phyloP scores from a whole-genome alignment of 2,797 vertebrate species.

The Sebastes steindachneri region DNA sequence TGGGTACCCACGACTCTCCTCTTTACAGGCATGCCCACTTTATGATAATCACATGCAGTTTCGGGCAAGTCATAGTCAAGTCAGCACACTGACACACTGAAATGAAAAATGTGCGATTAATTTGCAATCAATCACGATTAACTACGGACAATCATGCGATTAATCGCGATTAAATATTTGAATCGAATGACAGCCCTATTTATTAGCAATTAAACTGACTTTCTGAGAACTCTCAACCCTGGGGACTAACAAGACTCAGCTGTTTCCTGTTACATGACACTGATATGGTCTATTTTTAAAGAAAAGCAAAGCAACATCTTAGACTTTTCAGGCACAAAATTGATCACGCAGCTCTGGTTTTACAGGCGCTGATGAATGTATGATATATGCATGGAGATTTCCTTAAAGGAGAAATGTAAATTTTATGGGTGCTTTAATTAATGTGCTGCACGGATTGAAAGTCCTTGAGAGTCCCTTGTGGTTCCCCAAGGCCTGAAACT shows the following conservation, averaged over 20 bases:
- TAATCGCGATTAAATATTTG: too few relatives aligned
- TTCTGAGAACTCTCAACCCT: background rate
- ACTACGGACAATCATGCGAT: too few relatives aligned
- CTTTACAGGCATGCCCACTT: too few relatives aligned
- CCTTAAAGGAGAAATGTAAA: slow-evolving; percentile 53
- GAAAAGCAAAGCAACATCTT: slow-evolving; percentile 15
- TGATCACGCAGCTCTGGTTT: slow-evolving; percentile 1
- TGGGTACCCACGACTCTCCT: too few relatives aligned
- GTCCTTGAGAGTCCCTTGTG: slow-evolving; percentile 55
- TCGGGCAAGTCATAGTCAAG: too few relatives aligned
- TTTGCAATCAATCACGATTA: too few relatives aligned
- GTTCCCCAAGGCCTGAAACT: slow-evolving; percentile 50
- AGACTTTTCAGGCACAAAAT: background rate
- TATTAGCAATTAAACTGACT: background rate
- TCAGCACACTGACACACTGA: too few relatives aligned
- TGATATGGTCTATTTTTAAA: slow-evolving; percentile 39
- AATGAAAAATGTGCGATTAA: too few relatives aligned
- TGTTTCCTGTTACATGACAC: slow-evolving; percentile 28
- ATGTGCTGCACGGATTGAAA: slow-evolving; percentile 46
- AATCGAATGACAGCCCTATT: background rate
- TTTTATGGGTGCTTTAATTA: slow-evolving; percentile 69
- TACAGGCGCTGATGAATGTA: slow-evolving; percentile 2
- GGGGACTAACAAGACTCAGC: slow-evolving; percentile 20
- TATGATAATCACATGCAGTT: too few relatives aligned
- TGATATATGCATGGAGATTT: slow-evolving; percentile 15